Evolutionary conservation across 2,888 invertebrate genomes (phyloP), one percentile per base, ranked within the genome.

Genomic region (Masnerella sp.): DNA sequence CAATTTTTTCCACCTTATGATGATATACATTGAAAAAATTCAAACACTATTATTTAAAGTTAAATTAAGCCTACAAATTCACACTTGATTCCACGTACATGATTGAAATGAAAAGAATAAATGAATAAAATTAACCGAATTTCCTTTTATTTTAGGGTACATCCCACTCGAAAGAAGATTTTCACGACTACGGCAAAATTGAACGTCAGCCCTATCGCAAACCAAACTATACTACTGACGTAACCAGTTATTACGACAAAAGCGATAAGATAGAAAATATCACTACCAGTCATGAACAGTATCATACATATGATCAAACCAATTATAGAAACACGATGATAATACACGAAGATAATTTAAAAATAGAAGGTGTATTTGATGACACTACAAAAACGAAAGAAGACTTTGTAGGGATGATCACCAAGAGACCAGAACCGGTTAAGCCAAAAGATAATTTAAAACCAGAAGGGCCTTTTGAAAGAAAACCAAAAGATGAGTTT

Each of bases 181-280:
- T 84, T 64, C 84, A 83, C 12, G 81, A 80, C 5, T 81, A 84
- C 64, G 85, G 84, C 14, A 58, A 78, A 52, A 76, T 82, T 2
- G 78, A 81, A 45, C 79, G 79, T 0, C 86, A 79, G 64, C 90
- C 91, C 9, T 84, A 88, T 12, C 89, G 92, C 62, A 89, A 92
- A 77, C 89, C 92, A 47, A 92, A 93, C 0, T 93, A 92, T 91
- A 92, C 92, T 0, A 93, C 93, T 81, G 93, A 93, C 85, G 79
- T 81, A 7, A 80, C 76, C 49, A 78, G 81, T 5, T 86, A 83
- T 36, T 87, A 84, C 49, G 81, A 81, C 30, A 83, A 72, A 61
- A 84, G 78, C 0, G 81, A 87, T 5, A 17, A 76, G 7, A 90
- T 91, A 14, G 92, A 93, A 75, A 93, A 92, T 82, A 91, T 93